These are phyloP conservation scores for Poecile montanus DNA, from an alignment of 2,797 vertebrate species.

Conservation along the genomic window DNA sequence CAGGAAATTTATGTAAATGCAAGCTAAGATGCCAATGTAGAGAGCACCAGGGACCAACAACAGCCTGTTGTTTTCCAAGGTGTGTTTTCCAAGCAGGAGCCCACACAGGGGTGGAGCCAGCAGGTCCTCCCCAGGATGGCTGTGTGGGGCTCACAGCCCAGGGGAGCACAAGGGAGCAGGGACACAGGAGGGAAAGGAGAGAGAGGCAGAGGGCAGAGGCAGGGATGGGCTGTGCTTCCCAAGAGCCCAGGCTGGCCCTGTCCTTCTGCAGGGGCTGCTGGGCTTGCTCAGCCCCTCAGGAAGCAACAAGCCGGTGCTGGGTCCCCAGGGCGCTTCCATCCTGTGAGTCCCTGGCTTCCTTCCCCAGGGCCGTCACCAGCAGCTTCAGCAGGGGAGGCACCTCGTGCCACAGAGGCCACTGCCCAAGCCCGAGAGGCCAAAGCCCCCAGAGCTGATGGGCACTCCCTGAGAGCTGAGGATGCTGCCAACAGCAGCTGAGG, in stretches of 20 bases:
- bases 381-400: not conserved
- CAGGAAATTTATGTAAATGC: not conserved
- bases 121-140: rapidly evolving
- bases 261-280: not conserved
- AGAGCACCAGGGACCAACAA: not conserved
- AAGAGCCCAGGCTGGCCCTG: not conserved
- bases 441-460: not conserved
- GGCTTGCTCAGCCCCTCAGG: not conserved
- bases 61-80: not conserved
- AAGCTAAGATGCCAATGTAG: not conserved
- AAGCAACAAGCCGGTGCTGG: not conserved
- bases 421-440: not conserved
- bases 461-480: not conserved
- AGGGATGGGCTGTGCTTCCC: not conserved
- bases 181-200: not conserved
- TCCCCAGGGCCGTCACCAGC: not conserved
- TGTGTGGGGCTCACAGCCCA: not conserved
- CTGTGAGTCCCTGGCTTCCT: not conserved
- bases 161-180: not conserved
- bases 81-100: not conserved
- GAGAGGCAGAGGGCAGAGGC: not conserved
- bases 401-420: not conserved
- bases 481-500: not conserved
- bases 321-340: not conserved
- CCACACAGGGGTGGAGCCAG: not conserved